phyloP scores from a whole-genome alignment of 2,113 vertebrate genomes.

The Perca flavescens region DNA sequence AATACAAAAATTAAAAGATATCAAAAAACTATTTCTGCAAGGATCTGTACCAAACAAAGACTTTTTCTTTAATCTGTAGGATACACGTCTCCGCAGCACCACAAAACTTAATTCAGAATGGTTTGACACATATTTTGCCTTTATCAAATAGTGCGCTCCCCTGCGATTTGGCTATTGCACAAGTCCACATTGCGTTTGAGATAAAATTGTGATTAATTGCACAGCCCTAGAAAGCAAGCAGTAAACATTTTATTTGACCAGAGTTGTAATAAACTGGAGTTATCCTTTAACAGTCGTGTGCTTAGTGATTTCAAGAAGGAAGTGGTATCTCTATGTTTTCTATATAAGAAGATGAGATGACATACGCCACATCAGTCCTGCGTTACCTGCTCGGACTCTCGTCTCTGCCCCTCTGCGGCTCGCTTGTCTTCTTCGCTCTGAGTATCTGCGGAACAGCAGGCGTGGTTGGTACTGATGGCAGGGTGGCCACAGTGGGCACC shows the following conservation, averaged over 20 bases:
- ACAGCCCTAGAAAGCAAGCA: not conserved
- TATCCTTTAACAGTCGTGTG: not conserved
- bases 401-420: conserved; percentile 56
- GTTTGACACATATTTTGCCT: too few species aligned
- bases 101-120: too few species aligned
- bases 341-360: not conserved
- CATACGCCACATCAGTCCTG: not conserved
- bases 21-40: too few species aligned
- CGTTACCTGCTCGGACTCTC: conserved; percentile 61
- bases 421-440: conserved; percentile 75
- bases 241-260: not conserved
- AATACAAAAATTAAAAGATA: too few species aligned
- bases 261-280: not conserved
- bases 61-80: too few species aligned
- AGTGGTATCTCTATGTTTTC: not conserved
- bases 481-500: conserved; percentile 62
- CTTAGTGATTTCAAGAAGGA: conserved; percentile 3
- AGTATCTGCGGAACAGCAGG: conserved; percentile 63
- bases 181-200: too few species aligned
- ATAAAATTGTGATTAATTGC: too few species aligned
- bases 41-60: too few species aligned
- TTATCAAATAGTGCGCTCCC: too few species aligned
- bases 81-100: too few species aligned
- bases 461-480: conserved; percentile 35
- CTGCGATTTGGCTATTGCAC: too few species aligned